phyloP scores from a whole-genome alignment of 2,797 vertebrate species.

The Macroramphosus scolopax region DNA sequence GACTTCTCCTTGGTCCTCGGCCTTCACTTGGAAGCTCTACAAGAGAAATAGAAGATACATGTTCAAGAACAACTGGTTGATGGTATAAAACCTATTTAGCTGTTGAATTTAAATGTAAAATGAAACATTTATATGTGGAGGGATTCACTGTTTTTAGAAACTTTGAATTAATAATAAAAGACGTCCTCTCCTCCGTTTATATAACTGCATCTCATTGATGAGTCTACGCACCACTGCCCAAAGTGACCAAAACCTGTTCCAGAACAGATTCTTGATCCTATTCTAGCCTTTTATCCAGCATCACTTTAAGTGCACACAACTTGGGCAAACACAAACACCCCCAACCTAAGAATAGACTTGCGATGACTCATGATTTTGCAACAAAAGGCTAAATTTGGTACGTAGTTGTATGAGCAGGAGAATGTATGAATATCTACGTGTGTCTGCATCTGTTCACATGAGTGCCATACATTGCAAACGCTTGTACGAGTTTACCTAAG shows the following conservation, averaged over 20 bases:
- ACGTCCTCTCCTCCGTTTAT: slow-evolving; percentile 16
- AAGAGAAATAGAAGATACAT: slow-evolving; percentile 42
- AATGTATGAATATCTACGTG: slow-evolving; percentile 11
- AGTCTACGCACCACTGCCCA: slow-evolving; percentile 14
- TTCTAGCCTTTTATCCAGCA: slow-evolving; percentile 46
- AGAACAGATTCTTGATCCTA: slow-evolving; percentile 31
- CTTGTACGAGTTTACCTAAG: slow-evolving; percentile 34
- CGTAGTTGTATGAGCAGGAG: slow-evolving; percentile 30
- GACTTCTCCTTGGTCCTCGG: slow-evolving; percentile 5
- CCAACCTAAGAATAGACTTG: slow-evolving; percentile 70
- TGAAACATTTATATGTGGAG: neutral
- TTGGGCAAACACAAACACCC: slow-evolving; percentile 65
- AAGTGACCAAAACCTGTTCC: slow-evolving; percentile 44
- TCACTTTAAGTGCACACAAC: slow-evolving; percentile 63
- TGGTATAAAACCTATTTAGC: neutral
- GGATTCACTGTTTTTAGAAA: slow-evolving; percentile 2
- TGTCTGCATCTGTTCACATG: slow-evolving; percentile 21
- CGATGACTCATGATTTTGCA: slow-evolving; percentile 77
- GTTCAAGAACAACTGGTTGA: slow-evolving; percentile 8
- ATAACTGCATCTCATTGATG: slow-evolving; percentile 24
- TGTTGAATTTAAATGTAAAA: neutral
- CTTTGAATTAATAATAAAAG: slow-evolving; percentile 13
- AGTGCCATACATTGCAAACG: slow-evolving; percentile 21
- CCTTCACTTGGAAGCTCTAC: slow-evolving; percentile 31
- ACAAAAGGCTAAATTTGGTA: slow-evolving; percentile 63